A percentile compares a stretch with the other conserved stretches of the same genome.
Conservation (phyloP, 2,113 vertebrate genomes). For the Lepus europaeus region DNA sequence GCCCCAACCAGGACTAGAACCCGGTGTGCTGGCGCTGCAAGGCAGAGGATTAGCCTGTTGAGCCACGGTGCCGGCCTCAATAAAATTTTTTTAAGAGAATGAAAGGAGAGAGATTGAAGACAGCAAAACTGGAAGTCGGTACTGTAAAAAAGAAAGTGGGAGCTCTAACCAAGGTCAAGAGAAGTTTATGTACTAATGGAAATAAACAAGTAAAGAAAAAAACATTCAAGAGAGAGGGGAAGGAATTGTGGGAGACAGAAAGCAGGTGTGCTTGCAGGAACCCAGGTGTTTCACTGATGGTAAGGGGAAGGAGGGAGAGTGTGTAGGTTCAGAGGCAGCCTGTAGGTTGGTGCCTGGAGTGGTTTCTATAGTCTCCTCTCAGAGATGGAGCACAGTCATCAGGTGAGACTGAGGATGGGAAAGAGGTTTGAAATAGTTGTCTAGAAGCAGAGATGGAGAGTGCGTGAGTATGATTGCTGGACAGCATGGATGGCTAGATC, state of each 20-base stretch:
- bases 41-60: no score
- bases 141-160: neutral
- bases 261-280: neutral
- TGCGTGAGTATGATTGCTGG: no score
- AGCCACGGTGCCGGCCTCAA: neutral
- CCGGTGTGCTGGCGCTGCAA: no score
- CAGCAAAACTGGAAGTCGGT: neutral
- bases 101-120: neutral
- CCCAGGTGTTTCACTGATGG: neutral
- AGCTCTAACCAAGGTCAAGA: neutral
- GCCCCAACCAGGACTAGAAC: no score
- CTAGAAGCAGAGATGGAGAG: neutral
- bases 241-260: neutral
- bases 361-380: neutral
- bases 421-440: no score
- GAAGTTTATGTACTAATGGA: neutral
- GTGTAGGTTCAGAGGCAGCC: neutral
- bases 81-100: neutral
- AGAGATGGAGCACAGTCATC: no score
- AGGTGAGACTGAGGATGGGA: no score
- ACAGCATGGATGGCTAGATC: neutral
- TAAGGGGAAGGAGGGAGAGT: neutral
- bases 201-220: neutral
- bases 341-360: no score
- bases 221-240: neutral